A percentile compares a stretch with the other conserved stretches of the same genome.
phyloP scores from a whole-genome alignment of 2,797 vertebrate species.

The Sebastes kiyomatsui region DNA sequence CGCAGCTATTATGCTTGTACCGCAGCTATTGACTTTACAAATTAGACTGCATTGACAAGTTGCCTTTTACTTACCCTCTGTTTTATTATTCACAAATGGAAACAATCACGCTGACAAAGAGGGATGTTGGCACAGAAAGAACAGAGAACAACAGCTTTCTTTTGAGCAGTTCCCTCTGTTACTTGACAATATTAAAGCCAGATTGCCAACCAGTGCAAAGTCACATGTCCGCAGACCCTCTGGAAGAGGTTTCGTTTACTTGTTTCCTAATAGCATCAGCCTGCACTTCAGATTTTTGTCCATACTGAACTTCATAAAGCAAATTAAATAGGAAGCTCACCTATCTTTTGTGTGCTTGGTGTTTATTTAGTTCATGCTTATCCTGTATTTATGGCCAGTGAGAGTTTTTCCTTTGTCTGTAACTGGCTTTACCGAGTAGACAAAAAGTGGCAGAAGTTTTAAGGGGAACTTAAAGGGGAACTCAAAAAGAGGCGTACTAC shows the following conservation, averaged over 20 bases:
- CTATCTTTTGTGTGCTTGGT: neutral
- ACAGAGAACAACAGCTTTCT: slow-evolving; percentile 15
- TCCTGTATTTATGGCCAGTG: neutral
- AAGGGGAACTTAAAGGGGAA: neutral
- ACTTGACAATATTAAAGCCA: slow-evolving; percentile 6
- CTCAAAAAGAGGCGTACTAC: neutral
- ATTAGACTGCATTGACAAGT: neutral
- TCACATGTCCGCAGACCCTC: slow-evolving; percentile 6
- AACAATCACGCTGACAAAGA: slow-evolving; percentile 12
- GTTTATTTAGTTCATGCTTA: neutral
- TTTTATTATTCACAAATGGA: neutral
- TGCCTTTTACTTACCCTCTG: neutral
- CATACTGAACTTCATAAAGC: neutral
- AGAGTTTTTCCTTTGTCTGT: neutral
- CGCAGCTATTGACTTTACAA: neutral
- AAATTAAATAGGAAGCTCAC: neutral
- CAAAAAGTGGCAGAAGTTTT: neutral
- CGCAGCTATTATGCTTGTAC: neutral
- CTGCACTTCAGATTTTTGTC: neutral
- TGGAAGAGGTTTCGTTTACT: slow-evolving; percentile 7
- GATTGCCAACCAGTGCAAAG: slow-evolving; percentile 3
- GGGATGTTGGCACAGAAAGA: neutral
- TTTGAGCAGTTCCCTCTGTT: neutral
- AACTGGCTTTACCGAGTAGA: neutral
- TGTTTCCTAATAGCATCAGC: neutral